phyloP scores from a whole-genome alignment of 2,113 vertebrate genomes.

The Silurus glanis region DNA sequence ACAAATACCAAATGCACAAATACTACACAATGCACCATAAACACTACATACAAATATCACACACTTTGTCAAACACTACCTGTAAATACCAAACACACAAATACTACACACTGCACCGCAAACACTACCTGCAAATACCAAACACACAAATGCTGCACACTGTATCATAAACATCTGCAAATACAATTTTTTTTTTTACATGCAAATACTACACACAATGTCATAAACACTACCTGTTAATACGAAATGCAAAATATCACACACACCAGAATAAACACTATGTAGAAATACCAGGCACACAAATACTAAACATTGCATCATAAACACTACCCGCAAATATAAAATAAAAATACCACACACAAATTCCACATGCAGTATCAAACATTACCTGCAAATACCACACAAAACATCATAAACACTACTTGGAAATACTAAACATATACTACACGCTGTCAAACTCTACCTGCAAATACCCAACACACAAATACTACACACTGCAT shows the following conservation, averaged over 20 bases:
- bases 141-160: not conserved
- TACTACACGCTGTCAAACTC: not conserved
- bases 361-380: no score
- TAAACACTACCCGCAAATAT: not conserved
- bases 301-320: not conserved
- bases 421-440: not conserved
- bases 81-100: not conserved
- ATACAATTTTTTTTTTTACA: no score
- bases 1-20: no score
- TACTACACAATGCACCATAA: no score
- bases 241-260: not conserved
- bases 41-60: no score
- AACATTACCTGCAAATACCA: not conserved
- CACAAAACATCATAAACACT: not conserved
- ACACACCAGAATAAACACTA: not conserved
- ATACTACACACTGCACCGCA: not conserved
- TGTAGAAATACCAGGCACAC: not conserved
- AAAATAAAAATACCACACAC: not conserved
- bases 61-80: not conserved
- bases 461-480: not conserved
- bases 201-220: slow-evolving; percentile 30
- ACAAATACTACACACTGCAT: not conserved
- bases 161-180: not conserved
- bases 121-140: not conserved
- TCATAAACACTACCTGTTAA: not conserved